phyloP scores from a whole-genome alignment of 2,797 vertebrate genomes.

The Diplodus sargus region DNA sequence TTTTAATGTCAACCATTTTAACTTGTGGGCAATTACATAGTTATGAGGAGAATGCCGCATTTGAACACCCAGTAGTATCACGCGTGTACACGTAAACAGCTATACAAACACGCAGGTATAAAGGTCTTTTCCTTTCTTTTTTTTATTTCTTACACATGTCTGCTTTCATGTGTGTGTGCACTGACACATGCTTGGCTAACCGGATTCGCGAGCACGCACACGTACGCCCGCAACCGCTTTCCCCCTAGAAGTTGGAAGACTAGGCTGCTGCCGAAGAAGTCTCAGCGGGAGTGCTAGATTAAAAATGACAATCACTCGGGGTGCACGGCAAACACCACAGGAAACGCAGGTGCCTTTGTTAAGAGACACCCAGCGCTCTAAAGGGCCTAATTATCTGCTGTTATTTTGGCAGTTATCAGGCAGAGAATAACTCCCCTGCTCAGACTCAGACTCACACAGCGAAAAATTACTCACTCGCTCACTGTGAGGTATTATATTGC shows the following conservation, averaged over 20 bases:
- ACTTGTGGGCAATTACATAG: conserved; percentile 57
- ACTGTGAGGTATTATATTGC: conserved; percentile 79
- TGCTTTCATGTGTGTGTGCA: conserved; percentile 49
- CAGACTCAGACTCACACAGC: conserved; percentile 82
- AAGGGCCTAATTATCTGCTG: conserved; percentile 89
- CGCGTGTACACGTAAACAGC: conserved; percentile 18
- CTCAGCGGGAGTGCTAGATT: conserved; percentile 84
- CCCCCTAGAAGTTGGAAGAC: too few relatives aligned
- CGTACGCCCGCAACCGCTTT: conserved; percentile 36
- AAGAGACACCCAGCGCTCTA: conserved; percentile 87
- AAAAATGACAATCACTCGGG: conserved; percentile 88
- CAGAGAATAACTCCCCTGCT: conserved; percentile 84
- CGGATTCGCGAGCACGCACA: conserved; percentile 44
- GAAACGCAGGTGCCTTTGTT: conserved; percentile 90
- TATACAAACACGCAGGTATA: conserved; percentile 5
- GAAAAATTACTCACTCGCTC: conserved; percentile 84
- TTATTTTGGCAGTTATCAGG: conserved; percentile 89
- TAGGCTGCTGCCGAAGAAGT: conserved; percentile 78
- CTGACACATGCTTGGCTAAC: conserved; percentile 65
- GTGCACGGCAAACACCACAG: conserved; percentile 83
- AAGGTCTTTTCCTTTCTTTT: not conserved
- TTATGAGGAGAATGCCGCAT: conserved; percentile 49
- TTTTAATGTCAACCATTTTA: conserved; percentile 70
- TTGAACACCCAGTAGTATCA: conserved; percentile 34
- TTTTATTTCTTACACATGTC: conserved; percentile 11